Percentiles rank a stretch among this genome's conserved stretches.
Evolutionary conservation across 2,888 invertebrate species (phyloP).

Genomic region (Hemithea aestivaria): DNA sequence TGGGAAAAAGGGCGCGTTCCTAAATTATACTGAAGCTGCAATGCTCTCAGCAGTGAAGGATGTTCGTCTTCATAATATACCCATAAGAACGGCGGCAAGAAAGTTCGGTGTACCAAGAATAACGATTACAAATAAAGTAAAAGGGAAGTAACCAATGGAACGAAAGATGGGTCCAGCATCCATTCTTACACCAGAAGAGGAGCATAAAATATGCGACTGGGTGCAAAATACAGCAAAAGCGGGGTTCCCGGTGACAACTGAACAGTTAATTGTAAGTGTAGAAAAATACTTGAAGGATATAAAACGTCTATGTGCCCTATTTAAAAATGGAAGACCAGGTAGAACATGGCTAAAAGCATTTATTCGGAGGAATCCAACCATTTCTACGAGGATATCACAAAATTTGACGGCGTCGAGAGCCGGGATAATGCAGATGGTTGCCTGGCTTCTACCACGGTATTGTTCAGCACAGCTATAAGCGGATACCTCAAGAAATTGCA

Average conservation of each 20-base stretch:
- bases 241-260: constrained; percentile 21
- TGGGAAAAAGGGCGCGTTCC: constrained; percentile 24
- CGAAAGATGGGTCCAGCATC: constrained; percentile 28
- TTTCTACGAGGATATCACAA: constrained; percentile 28
- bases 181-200: constrained; percentile 26
- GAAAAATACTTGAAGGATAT: constrained; percentile 19
- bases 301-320: constrained; percentile 19
- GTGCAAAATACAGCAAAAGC: constrained; percentile 18
- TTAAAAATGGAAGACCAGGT: constrained; percentile 21
- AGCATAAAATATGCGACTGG: constrained; percentile 23
- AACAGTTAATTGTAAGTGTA: constrained; percentile 23
- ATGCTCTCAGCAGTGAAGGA: constrained; percentile 26
- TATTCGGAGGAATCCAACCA: constrained; percentile 24
- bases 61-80: constrained; percentile 28
- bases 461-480: constrained; percentile 19
- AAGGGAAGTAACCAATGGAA: constrained; percentile 29
- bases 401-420: constrained; percentile 28
- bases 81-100: constrained; percentile 29
- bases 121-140: constrained; percentile 29
- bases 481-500: constrained; percentile 17
- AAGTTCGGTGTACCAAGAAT: constrained; percentile 29
- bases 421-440: constrained; percentile 22
- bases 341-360: constrained; percentile 24
- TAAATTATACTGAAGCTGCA: constrained; percentile 27
- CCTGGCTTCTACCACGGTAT: constrained; percentile 17